Base-by-base conservation (phyloP, 2,888 invertebrate genomes). In the Fragum fragum region DNA sequence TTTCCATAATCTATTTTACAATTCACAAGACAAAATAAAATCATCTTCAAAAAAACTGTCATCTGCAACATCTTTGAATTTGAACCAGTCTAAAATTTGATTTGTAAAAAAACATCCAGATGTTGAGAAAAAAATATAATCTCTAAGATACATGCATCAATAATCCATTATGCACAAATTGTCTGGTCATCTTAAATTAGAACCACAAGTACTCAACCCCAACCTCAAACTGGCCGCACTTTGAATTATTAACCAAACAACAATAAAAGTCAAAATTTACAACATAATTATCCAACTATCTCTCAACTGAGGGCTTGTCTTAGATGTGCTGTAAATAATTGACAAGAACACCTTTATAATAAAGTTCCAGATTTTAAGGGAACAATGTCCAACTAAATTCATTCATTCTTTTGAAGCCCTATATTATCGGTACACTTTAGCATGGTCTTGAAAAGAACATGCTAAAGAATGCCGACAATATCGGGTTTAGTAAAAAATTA, bases 251-350 rank as follows among this genome's bases (percentile, higher is more conserved):
- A 39, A 23, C 39, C 39, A 66, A 66, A 42, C 66, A 66, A 32
- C 66, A 66, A 66, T 66, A 66, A 66, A 66, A 66, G 66, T 66
- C 42, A 66, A 66, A 63, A 66, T 66, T 66, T 66, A 66, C 66
- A 66, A 66, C 36, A 66, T 42, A 66, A 66, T 66, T 42, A 66
- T 42, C 66, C 42, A 39, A 42, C n/a, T 66, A 21, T 23, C 66
- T 42, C 47, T 47, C 14, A n/a, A n/a, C n/a, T 47, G 47, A 9
- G 14, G 32, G 21, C 28, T 28, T 16, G 32, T 18, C 42, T 42
- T 66, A 66, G n/a, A 66, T 42, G 32, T 42, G 9, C 36, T n/a
- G 42, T 66, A 39, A 66, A 66, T 66, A 66, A 66, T 66, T 66
- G 42, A 66, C 16, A 36, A 66, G 21, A 7, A 42, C 16, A 26